These are phyloP conservation scores for Leptinotarsa lineolata DNA, from an alignment of 1,140 invertebrate genomes.

Conservation along the genomic window DNA sequence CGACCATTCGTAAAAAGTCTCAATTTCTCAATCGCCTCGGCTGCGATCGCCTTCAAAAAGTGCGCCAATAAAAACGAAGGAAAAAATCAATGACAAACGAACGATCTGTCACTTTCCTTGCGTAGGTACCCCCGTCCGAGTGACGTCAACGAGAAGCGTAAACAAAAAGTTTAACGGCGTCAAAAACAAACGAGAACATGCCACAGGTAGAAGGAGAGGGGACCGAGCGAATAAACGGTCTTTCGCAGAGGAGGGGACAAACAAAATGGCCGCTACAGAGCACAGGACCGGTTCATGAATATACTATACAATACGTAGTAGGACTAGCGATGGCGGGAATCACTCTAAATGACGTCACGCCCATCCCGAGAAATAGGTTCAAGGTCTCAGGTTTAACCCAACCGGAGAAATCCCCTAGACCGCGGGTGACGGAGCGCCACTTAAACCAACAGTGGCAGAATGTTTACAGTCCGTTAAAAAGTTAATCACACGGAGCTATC, in stretches of 20 bases:
- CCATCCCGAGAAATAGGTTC: constrained; percentile 21
- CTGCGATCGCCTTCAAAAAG: background rate
- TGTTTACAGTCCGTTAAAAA: background rate
- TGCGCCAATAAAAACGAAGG: background rate
- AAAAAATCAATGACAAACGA: background rate
- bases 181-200: constrained; percentile 1
- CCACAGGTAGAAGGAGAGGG: background rate
- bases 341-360: background rate
- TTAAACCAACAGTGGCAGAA: background rate
- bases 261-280: background rate
- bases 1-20: background rate
- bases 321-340: constrained; percentile 5
- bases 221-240: background rate
- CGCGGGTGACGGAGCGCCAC: background rate
- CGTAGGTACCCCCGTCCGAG: background rate
- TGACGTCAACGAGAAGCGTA: background rate
- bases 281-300: no score
- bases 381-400: constrained; percentile 10
- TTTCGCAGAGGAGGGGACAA: background rate
- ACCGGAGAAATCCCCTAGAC: constrained; percentile 13
- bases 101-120: constrained; percentile 1
- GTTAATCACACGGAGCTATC: background rate
- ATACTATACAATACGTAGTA: background rate
- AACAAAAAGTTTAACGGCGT: background rate
- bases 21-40: background rate